These are phyloP conservation scores for Burhinus bistriatus DNA, from an alignment of 2,113 vertebrate species.

Conservation along the genomic window DNA sequence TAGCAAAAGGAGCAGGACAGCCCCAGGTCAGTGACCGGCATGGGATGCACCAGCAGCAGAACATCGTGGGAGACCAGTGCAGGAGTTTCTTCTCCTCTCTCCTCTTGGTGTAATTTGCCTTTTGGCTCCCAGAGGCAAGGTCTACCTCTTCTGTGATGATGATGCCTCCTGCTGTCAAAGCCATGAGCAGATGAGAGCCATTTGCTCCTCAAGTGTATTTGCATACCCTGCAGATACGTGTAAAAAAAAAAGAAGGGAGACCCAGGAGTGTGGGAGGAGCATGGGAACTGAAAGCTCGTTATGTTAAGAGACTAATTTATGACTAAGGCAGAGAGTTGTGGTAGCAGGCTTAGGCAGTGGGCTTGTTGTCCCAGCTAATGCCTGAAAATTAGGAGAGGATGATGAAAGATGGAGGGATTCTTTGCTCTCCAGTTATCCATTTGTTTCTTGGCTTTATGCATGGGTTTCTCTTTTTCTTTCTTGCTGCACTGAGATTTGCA, in stretches of 20 bases:
- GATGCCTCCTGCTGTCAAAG: neutral
- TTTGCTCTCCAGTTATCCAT: neutral
- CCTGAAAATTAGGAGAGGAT: neutral
- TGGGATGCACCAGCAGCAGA: fast-evolving
- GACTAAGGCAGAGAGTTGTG: neutral
- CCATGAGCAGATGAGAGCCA: neutral
- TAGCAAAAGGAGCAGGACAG: neutral
- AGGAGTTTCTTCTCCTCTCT: neutral
- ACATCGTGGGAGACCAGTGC: fast-evolving
- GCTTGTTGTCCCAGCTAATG: neutral
- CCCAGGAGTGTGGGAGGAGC: neutral
- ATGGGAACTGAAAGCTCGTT: neutral
- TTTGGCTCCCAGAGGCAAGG: neutral
- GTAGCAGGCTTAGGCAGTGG: neutral
- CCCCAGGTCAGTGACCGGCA: neutral
- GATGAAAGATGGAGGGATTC: neutral
- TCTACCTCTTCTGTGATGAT: neutral
- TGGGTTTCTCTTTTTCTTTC: neutral
- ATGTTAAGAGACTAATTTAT: neutral
- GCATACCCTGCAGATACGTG: neutral
- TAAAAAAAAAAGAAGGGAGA: neutral
- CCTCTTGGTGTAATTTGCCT: neutral
- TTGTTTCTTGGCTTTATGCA: neutral
- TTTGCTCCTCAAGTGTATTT: neutral
- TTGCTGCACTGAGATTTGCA: neutral